Base-by-base conservation (phyloP, 2,888 invertebrate genomes). In the Cephus runcator region DNA sequence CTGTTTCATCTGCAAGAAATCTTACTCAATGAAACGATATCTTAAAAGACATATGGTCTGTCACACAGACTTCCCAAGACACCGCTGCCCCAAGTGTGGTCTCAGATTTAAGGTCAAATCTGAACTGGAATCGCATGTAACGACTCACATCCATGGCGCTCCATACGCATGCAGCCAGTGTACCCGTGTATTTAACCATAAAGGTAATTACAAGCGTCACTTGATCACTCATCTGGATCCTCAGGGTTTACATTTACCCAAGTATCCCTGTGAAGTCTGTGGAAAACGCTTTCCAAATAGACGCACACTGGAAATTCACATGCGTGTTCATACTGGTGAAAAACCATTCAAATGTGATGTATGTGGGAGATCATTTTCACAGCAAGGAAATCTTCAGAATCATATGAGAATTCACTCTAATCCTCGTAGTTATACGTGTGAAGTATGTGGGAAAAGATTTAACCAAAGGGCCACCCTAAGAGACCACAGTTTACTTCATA, bases 321-420 rank as follows among this genome's bases (percentile, higher is more conserved):
- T 93, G 92, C 89, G 94, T 1, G 93, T 94, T 88, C 94, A 94
- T 82, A 94, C 94, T 0, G 94, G 94, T 1, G 94, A 94, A 78
- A 92, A 93, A 15, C 94, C 94, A 0, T 94, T 93, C 80, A 92
- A 93, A 11, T 94, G 94, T 79, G 92, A 93, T 73, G 88, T 93
- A 11, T 94, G 94, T 80, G 89, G 92, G 0, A 93, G 93, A 81
- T 92, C 93, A 0, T 94, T 94, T 80, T 91, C 91, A 0, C 91
- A 91, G 73, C 88, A 91, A 76, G 91, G 91, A 0, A 91, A 91
- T 80, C 80, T 91, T 1, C 77, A 90, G 4, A 91, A 89, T 77
- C 91, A 91, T 74, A 79, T 83, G 33, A 87, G 87, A 75, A 89
- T 91, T 74, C 91, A 91, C 75, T 88, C 87, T 4, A 91, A 91